Evolutionary conservation across 2,888 invertebrate genomes (phyloP).

Genomic region (Athalia circularis): DNA sequence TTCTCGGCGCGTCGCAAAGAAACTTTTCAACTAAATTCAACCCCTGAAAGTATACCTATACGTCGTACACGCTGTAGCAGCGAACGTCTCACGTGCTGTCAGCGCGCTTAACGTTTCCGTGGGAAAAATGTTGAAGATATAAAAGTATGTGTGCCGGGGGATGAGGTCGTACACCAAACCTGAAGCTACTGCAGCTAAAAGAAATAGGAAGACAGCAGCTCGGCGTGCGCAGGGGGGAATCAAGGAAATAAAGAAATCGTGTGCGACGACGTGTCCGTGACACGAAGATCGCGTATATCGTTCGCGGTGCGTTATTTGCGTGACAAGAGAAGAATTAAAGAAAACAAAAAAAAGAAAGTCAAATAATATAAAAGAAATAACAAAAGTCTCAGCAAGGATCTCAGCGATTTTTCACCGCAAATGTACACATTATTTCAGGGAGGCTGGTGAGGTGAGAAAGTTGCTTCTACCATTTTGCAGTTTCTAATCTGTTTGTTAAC

Average conservation of each 20-base stretch:
- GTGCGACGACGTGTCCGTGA: conserved; percentile 49
- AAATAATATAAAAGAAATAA: neutral
- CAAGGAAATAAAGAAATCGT: conserved; percentile 53
- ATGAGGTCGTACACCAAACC: neutral
- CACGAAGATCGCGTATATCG: conserved; percentile 1
- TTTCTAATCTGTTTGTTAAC: too few species aligned
- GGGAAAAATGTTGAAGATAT: conserved; percentile 51
- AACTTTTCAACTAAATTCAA: conserved; percentile 42
- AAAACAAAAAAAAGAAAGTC: too few species aligned
- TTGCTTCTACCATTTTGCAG: too few species aligned
- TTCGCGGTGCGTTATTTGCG: conserved; percentile 3
- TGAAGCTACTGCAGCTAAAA: conserved; percentile 6
- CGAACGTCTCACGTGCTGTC: conserved; percentile 35
- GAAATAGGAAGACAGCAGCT: conserved; percentile 10
- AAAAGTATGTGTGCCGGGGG: conserved; percentile 12
- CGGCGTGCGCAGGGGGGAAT: neutral
- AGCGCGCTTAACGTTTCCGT: conserved; percentile 34
- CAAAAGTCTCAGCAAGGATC: too few species aligned
- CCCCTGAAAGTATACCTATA: neutral
- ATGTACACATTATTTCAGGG: neutral
- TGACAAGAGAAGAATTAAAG: neutral
- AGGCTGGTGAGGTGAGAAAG: neutral
- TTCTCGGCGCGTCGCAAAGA: conserved; percentile 4
- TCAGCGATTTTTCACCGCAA: neutral
- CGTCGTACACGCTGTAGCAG: too few species aligned